Evolutionary conservation across 2,888 invertebrate genomes (phyloP).

Genomic region (Patella ulyssiponensis): DNA sequence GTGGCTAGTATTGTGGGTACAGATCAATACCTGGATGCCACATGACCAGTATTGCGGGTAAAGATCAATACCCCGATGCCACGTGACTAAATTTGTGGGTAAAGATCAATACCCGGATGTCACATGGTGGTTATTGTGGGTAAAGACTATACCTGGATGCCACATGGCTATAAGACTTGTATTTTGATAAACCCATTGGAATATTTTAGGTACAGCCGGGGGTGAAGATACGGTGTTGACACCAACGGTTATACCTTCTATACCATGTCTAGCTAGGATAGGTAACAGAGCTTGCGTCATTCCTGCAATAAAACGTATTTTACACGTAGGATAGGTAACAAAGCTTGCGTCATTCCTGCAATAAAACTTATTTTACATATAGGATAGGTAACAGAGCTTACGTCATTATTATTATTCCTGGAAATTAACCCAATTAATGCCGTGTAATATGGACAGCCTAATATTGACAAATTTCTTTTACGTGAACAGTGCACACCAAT

Average conservation of each 20-base stretch:
- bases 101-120: too few species aligned
- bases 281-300: constrained; percentile 59
- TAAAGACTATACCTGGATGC: constrained; percentile 53
- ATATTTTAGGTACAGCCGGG: constrained; percentile 60
- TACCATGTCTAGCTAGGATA: constrained; percentile 47
- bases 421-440: too few species aligned
- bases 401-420: too few species aligned
- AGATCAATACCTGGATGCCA: too few species aligned
- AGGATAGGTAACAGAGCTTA: constrained; percentile 55
- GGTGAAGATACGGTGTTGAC: constrained; percentile 60
- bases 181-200: constrained; percentile 56
- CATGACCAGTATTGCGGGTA: too few species aligned
- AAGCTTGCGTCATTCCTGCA: constrained; percentile 56
- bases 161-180: constrained; percentile 57
- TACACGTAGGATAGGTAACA: constrained; percentile 48
- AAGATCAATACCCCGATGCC: too few species aligned
- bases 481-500: too few species aligned
- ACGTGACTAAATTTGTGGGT: too few species aligned
- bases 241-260: constrained; percentile 63
- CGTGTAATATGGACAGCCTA: too few species aligned
- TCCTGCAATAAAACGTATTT: constrained; percentile 40
- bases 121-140: too few species aligned
- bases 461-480: too few species aligned
- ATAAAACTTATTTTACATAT: constrained; percentile 8
- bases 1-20: too few species aligned